These are phyloP conservation scores for Drosophila cracens DNA, from an alignment of 2,888 invertebrate species.

Conservation along the genomic window DNA sequence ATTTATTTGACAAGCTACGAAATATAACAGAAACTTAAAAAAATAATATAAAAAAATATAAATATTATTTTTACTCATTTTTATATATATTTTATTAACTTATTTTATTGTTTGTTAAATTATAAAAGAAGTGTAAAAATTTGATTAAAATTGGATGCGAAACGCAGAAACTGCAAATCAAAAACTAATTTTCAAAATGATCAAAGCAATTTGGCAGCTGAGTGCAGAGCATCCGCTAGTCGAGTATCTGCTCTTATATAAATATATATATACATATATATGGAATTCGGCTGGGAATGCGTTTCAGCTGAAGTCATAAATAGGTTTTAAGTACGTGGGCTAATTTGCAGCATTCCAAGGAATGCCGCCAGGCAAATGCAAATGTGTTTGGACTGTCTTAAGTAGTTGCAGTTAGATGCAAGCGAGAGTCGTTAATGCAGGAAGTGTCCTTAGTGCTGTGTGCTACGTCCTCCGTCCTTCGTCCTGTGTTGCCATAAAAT, in stretches of 20 bases:
- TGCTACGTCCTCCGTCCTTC: constrained; percentile 18
- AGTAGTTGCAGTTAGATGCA: constrained; percentile 38
- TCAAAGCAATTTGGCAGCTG: background rate
- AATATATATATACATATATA: background rate
- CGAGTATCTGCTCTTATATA: background rate
- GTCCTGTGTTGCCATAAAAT: constrained; percentile 60
- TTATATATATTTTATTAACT: too few species aligned
- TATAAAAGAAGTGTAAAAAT: too few species aligned
- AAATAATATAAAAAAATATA: too few species aligned
- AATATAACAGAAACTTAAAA: too few species aligned
- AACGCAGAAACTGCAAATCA: background rate
- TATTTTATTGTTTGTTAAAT: too few species aligned
- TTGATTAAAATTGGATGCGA: too few species aligned
- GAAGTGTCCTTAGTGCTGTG: constrained; percentile 69
- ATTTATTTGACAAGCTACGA: too few species aligned
- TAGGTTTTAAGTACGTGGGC: constrained; percentile 46
- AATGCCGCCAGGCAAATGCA: constrained; percentile 43
- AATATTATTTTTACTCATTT: too few species aligned
- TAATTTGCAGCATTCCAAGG: constrained; percentile 49
- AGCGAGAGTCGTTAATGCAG: constrained; percentile 62
- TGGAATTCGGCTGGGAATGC: constrained; percentile 19
- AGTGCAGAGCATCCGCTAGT: background rate
- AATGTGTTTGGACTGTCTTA: constrained; percentile 26
- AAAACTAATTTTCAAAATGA: background rate
- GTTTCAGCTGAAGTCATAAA: constrained; percentile 47